phyloP scores from a whole-genome alignment of 2,797 vertebrate species.

The Urocyon cinereoargenteus region DNA sequence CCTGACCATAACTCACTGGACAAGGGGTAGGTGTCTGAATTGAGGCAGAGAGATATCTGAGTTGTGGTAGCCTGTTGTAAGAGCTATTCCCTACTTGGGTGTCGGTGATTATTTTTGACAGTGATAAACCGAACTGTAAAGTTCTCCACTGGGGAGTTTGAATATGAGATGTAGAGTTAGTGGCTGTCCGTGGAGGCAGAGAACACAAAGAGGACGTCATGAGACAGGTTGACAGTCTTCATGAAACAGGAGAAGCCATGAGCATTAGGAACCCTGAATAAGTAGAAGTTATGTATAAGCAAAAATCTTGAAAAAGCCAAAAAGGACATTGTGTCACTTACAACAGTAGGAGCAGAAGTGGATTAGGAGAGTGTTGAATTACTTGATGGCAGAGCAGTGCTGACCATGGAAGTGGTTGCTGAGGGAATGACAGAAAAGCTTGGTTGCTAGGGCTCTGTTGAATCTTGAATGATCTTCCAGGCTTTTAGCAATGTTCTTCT shows the following conservation, averaged over 20 bases:
- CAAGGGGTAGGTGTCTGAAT: neutral
- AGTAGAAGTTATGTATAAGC: neutral
- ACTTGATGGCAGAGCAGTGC: neutral
- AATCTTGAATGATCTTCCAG: neutral
- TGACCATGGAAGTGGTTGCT: neutral
- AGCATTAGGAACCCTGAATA: neutral
- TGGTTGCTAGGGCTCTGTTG: neutral
- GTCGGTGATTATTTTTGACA: slow-evolving; percentile 50
- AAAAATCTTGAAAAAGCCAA: neutral
- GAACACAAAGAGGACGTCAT: neutral
- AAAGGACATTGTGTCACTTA: neutral
- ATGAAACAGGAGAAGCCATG: neutral
- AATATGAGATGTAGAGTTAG: neutral
- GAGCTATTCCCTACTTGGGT: neutral
- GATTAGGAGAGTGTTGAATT: neutral
- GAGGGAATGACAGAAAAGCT: neutral
- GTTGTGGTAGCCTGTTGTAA: neutral
- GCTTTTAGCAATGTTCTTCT: neutral
- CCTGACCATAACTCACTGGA: slow-evolving; percentile 13
- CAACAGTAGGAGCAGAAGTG: neutral
- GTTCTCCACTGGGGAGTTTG: neutral
- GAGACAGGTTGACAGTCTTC: neutral
- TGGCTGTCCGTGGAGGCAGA: neutral
- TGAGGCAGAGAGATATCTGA: neutral
- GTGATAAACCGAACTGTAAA: slow-evolving; percentile 25